Evolutionary conservation across 2,113 vertebrate species (phyloP).

Genomic region (Malurus alboscapulatus): DNA sequence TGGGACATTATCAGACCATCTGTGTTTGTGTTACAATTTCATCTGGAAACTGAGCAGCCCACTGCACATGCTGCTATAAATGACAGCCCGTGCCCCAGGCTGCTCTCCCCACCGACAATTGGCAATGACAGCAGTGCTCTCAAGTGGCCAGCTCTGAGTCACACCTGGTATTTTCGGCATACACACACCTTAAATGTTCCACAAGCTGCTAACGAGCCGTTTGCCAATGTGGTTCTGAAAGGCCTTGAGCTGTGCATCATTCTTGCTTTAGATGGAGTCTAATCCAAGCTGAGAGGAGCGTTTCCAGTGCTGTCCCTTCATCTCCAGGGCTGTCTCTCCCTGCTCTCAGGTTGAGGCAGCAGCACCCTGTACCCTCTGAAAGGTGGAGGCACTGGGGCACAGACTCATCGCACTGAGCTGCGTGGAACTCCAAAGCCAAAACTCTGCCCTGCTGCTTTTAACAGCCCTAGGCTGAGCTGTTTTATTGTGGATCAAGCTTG

Average conservation of each 20-base stretch:
- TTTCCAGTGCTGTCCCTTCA: not conserved
- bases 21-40: constrained; percentile 35
- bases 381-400: not conserved
- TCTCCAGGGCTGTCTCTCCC: not conserved
- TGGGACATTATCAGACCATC: constrained; percentile 8
- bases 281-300: not conserved
- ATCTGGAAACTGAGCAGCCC: constrained; percentile 7
- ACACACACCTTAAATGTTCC: not conserved
- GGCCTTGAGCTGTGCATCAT: not conserved
- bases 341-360: not conserved
- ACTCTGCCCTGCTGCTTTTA: not conserved
- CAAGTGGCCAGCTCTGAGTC: not conserved
- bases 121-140: not conserved
- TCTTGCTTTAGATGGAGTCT: not conserved
- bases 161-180: not conserved
- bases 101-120: not conserved
- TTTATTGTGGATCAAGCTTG: not conserved
- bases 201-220: not conserved
- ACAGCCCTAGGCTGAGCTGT: not conserved
- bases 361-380: not conserved
- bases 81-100: not conserved
- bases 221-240: not conserved
- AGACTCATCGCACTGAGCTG: not conserved
- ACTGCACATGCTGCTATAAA: not conserved
- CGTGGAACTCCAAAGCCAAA: not conserved